phyloP scores from a whole-genome alignment of 1,140 invertebrate species.

The Carposina sasakii region DNA sequence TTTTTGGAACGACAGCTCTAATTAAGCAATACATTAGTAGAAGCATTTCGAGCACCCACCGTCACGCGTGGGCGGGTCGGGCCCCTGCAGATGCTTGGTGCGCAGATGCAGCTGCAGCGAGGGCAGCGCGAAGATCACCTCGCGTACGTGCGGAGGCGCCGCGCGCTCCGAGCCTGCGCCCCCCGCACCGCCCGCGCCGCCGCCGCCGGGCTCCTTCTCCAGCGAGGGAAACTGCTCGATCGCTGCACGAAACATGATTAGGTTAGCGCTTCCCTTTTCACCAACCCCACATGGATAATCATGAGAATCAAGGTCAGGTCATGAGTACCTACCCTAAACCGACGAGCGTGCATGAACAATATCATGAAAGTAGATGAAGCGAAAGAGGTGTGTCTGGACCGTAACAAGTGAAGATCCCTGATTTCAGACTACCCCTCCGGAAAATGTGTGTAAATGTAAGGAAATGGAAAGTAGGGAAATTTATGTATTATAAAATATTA shows the following conservation, averaged over 20 bases:
- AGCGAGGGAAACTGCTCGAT: constrained; percentile 92
- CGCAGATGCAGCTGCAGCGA: constrained; percentile 93
- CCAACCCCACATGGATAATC: background rate
- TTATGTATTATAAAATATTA: constrained; percentile 2
- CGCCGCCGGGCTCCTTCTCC: constrained; percentile 80
- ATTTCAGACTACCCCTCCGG: no score
- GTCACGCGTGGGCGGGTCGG: constrained; percentile 79
- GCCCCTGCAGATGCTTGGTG: constrained; percentile 90
- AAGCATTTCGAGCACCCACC: no score
- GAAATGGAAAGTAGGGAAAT: background rate
- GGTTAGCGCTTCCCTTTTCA: no score
- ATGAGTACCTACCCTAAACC: no score
- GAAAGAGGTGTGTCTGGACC: no score
- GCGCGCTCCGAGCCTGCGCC: constrained; percentile 76
- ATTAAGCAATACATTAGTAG: no score
- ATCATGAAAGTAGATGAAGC: no score
- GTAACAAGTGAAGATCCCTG: no score
- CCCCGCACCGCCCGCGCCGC: constrained; percentile 82
- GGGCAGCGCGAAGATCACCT: constrained; percentile 96
- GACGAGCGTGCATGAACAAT: no score
- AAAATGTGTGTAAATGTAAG: no score
- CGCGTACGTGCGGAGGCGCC: constrained; percentile 88
- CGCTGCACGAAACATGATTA: constrained; percentile 71
- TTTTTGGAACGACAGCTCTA: no score
- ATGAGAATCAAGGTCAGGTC: no score